Evolutionary conservation across 1,140 invertebrate species (phyloP).

Genomic region (Ruditapes philippinarum): DNA sequence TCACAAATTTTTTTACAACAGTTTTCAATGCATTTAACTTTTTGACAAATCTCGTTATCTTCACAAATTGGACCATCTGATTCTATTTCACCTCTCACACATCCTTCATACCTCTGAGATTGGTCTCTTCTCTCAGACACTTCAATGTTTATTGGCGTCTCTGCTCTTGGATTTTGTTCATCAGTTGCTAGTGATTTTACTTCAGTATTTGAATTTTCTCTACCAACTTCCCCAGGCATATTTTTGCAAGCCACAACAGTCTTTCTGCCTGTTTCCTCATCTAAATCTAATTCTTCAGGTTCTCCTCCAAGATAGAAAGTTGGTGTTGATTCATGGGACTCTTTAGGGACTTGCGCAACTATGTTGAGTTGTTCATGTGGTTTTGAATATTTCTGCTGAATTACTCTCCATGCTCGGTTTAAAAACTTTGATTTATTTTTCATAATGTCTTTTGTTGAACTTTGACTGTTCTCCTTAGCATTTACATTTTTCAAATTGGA

Average conservation of each 20-base stretch:
- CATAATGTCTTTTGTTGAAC: not conserved
- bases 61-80: not conserved
- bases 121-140: too few relatives aligned
- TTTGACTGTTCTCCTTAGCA: too few relatives aligned
- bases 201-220: not conserved
- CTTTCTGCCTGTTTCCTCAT: slow-evolving; percentile 29
- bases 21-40: slow-evolving; percentile 27
- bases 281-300: not conserved
- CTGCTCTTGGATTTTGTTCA: not conserved
- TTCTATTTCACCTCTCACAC: slow-evolving; percentile 4
- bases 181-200: not conserved
- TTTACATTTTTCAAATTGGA: not conserved
- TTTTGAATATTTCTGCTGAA: not conserved
- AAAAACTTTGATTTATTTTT: not conserved
- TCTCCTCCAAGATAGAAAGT: not conserved
- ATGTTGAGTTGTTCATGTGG: not conserved
- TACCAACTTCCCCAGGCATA: not conserved
- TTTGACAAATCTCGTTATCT: not conserved
- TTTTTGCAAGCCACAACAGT: not conserved
- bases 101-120: not conserved
- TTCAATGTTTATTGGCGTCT: too few relatives aligned
- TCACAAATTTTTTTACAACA: not conserved
- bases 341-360: not conserved
- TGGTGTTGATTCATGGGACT: not conserved
- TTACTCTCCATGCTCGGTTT: not conserved